Base-by-base conservation (phyloP, 2,888 invertebrate genomes). In the Xanthorhoe spadicearia region DNA sequence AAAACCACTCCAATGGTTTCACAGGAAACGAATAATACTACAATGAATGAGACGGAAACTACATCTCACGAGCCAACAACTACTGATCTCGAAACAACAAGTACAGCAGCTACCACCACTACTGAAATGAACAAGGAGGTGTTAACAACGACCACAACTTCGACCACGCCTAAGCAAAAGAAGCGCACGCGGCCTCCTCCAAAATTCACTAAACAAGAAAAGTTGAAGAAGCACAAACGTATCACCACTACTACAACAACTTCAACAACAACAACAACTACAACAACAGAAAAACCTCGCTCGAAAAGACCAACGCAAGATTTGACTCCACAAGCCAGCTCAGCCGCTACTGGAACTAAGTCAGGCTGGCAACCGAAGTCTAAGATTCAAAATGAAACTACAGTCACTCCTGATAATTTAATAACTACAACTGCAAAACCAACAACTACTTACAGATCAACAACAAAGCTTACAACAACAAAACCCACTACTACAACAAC, bases 111-210 rank as follows among this genome's bases (percentile, higher is more conserved):
- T 35, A 67, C 69, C 15, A 67, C 69, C 15, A 72, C 74, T 28
- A 69, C 69, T 15, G 70, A 68, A 43, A 53, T 17, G 49, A 51
- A 57, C 57, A 64, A n/a, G 61, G 58, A 61, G 43, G 78, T 78
- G 1, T 23, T 23, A 23, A 23, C 23, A 23, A 32, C 32, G 32
- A 77, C 77, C 2, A 77, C 83, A 1, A 83, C 84, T n/a, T 77
- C 83, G 1, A 83, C 84, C n/a, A 82, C 85, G 15, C 81, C 84
- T 10, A 86, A 76, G 60, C 65, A 66, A 8, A 60, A 65, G 8
- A 90, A 87, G 70, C 87, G 90, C 17, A 93, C 93, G 38, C 86
- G 92, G 13, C 89, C 92, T 28, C 89, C 90, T 57, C 87, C 84
- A 9, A 88, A 86, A 66, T 88, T 88, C 60, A 79, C 72, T 8